Conservation (phyloP, 30 jellyfish, hydroid and myxozoan genomes). For the Phacellophora camtschatica region DNA sequence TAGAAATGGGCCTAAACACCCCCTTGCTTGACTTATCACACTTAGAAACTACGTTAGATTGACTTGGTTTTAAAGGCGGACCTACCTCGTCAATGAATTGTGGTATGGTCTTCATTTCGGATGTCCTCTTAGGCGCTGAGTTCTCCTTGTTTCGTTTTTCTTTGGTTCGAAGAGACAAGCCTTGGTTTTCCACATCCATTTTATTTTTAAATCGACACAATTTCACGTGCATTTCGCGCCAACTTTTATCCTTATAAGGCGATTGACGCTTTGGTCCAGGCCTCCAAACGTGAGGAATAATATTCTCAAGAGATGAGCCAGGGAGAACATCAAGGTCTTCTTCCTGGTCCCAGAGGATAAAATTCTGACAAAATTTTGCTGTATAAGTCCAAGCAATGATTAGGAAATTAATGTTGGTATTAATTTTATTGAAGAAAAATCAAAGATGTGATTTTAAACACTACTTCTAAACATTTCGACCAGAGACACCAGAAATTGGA, state of each 20-base stretch:
- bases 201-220: conserved; percentile 38
- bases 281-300: background rate
- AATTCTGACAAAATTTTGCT: no score
- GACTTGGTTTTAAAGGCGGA: conserved; percentile 9
- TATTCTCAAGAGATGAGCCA: background rate
- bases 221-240: conserved; percentile 75
- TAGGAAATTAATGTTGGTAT: no score
- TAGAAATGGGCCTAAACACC: conserved; percentile 19
- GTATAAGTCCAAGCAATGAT: no score
- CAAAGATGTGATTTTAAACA: no score
- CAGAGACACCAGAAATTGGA: no score
- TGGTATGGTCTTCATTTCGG: conserved; percentile 52
- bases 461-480: no score
- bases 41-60: background rate
- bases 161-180: conserved; percentile 1
- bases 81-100: conserved; percentile 21
- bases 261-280: conserved; percentile 34
- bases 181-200: conserved; percentile 29
- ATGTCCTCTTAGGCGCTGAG: background rate
- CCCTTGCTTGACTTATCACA: background rate
- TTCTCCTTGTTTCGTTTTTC: background rate
- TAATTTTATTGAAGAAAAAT: no score
- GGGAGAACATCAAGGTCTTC: no score
- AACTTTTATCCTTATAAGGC: conserved; percentile 40
- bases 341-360: no score